Conservation (phyloP, 2,113 vertebrate species). For the Cichladusa arquata region DNA sequence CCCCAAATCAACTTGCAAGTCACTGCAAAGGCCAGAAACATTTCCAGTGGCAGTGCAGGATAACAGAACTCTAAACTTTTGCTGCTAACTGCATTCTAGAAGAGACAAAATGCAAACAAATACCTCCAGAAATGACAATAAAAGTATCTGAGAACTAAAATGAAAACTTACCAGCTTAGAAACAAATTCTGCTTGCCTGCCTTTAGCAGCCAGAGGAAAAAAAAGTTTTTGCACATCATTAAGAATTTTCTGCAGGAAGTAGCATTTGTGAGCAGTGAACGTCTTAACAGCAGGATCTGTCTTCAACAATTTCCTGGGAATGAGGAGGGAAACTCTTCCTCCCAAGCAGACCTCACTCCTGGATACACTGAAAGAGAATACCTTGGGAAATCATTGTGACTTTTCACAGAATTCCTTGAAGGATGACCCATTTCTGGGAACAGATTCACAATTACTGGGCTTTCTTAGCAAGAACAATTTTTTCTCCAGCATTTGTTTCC, state of each 20-base stretch:
- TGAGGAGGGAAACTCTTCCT: not conserved
- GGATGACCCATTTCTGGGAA: not conserved
- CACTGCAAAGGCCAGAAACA: not conserved
- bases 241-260: not conserved
- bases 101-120: not conserved
- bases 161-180: not conserved
- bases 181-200: not conserved
- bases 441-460: not conserved
- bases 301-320: not conserved
- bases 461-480: not conserved
- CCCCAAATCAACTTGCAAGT: constrained; percentile 17
- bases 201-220: not conserved
- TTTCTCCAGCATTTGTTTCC: not conserved
- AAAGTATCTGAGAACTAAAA: not conserved
- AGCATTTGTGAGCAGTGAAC: not conserved
- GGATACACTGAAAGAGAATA: not conserved
- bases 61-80: not conserved
- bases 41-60: not conserved
- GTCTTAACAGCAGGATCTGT: not conserved
- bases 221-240: not conserved
- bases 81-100: not conserved
- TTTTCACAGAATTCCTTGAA: not conserved
- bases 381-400: not conserved
- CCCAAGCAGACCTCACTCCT: not conserved
- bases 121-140: not conserved